Base-by-base conservation (phyloP, 2,888 invertebrate species). In the Pseudolycoriella hygida region DNA sequence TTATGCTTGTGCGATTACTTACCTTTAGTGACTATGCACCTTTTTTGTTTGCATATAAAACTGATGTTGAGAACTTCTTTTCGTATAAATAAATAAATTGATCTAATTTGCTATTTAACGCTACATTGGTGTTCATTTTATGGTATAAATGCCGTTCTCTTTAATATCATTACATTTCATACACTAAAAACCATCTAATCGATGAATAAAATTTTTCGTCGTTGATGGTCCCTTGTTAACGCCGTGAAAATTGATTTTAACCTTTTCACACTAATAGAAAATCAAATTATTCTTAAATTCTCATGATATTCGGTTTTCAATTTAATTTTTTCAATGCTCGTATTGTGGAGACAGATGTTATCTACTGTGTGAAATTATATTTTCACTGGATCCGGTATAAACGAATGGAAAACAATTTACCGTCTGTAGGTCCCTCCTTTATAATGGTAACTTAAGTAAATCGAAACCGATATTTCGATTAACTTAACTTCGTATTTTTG, bases 61-160 rank as follows among this genome's bases (percentile, higher is more conserved):
- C 11, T 39, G 11, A n/a, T 39, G n/a, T 17, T 39, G n/a, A 17
- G 14, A 14, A 14, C 34, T 17, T 17, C 17, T 11, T 39, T 39
- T 39, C 15, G 6, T 39, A 15, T 5, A 10, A 15, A 15, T 17
- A 17, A 10, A 17, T 39, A 39, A 39, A 17, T 39, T 39, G 39
- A 39, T 39, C 39, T 39, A 39, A 39, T 39, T 39, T 39, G 39
- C 39, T 39, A 39, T 39, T 39, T 39, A 39, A 39, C 39, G 39
- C 39, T 39, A 39, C 39, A 39, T 39, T 39, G 39, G 17, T 39
- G 17, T 17, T 39, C 39, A 39, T 39, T 39, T 39, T 39, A 39
- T 39, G 39, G 39, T 39, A 17, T 15, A 39, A 39, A 14, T 17
- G 17, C 39, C 17, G 17, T 15, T 17, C 39, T 17, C 17, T 11